These are phyloP conservation scores for Pseudochromis fuscus DNA, from an alignment of 2,797 vertebrate genomes.

Conservation along the genomic window DNA sequence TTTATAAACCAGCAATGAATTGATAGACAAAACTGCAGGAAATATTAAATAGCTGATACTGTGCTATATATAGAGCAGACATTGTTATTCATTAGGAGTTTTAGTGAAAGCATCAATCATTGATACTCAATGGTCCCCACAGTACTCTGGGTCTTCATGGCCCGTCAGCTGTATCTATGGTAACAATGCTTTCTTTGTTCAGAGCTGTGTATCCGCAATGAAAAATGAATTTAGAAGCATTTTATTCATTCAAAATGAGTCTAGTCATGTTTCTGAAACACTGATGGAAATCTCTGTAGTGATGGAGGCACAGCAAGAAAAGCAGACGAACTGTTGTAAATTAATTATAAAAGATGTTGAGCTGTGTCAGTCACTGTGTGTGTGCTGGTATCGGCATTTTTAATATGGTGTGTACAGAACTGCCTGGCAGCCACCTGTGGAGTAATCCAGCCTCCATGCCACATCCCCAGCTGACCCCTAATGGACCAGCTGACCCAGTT, in stretches of 20 bases:
- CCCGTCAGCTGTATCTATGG: constrained; percentile 22
- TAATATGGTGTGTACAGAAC: background rate
- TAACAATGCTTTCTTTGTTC: constrained; percentile 46
- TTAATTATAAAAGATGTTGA: too few relatives aligned
- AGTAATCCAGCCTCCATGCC: background rate
- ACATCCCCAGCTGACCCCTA: constrained; percentile 32
- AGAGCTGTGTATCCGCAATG: background rate
- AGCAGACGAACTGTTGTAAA: too few relatives aligned
- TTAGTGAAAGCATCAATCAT: constrained; percentile 11
- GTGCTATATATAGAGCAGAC: background rate
- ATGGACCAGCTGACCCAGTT: constrained; percentile 31
- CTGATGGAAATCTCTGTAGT: background rate
- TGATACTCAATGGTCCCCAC: background rate
- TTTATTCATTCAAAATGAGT: constrained; percentile 9
- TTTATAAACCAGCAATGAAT: background rate
- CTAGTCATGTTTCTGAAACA: constrained; percentile 20
- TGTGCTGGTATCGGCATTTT: constrained; percentile 9
- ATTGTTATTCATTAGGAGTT: background rate
- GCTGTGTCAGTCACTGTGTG: background rate
- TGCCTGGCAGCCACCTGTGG: background rate
- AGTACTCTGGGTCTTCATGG: constrained; percentile 18
- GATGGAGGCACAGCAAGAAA: background rate
- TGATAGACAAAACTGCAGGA: background rate
- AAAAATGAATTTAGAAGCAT: constrained; percentile 36
- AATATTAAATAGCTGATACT: background rate